phyloP scores from a whole-genome alignment of 2,113 vertebrate species.

The Genyomyrus donnyi region DNA sequence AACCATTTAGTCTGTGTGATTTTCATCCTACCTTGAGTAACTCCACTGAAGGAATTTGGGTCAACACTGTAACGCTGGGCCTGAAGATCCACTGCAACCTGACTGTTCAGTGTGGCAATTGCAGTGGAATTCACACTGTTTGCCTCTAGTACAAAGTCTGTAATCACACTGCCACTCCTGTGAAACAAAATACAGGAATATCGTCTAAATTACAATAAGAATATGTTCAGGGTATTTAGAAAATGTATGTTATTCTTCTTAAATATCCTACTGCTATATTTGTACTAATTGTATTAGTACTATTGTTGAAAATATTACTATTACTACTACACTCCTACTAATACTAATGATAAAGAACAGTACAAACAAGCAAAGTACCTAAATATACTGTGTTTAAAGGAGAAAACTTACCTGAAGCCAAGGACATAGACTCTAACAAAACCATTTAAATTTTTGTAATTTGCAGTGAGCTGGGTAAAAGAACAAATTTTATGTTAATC shows the following conservation, averaged over 20 bases:
- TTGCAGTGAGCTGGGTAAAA: background rate
- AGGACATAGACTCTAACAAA: background rate
- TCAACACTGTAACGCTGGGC: background rate
- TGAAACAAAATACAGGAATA: background rate
- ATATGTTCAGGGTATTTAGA: background rate
- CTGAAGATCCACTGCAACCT: background rate
- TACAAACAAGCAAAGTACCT: background rate
- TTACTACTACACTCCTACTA: background rate
- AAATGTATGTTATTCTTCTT: background rate
- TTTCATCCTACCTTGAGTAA: too few relatives aligned
- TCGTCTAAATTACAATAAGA: background rate
- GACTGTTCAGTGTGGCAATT: background rate
- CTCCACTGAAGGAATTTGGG: background rate
- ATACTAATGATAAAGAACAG: background rate
- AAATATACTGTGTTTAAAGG: background rate
- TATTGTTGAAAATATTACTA: background rate
- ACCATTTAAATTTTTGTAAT: background rate
- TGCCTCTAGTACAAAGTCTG: background rate
- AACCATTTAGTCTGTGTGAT: too few relatives aligned
- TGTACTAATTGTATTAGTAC: background rate
- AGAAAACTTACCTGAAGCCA: too few relatives aligned
- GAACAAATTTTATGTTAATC: background rate
- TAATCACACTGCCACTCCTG: background rate
- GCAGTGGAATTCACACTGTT: background rate
- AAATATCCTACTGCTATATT: background rate